Evolutionary conservation across 2,113 vertebrate species (phyloP).

Genomic region (Mastomys natalensis): DNA sequence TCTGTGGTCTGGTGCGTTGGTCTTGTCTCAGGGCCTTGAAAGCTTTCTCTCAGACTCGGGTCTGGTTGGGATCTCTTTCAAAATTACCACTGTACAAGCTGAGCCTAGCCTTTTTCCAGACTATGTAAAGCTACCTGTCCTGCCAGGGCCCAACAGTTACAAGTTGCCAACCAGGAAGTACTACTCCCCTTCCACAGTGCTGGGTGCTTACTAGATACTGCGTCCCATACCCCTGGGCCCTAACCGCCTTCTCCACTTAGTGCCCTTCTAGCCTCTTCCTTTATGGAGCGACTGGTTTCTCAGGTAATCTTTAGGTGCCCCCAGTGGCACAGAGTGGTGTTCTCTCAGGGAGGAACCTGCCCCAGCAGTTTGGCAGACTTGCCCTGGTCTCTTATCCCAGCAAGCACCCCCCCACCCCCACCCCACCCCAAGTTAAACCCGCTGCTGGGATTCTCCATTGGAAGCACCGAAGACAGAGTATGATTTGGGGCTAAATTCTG

Average conservation of each 20-base stretch:
- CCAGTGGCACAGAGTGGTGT: not conserved
- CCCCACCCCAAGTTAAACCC: not conserved
- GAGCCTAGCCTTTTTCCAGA: not conserved
- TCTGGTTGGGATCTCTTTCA: not conserved
- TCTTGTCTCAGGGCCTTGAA: too few species aligned
- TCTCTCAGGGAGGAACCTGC: not conserved
- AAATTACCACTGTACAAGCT: not conserved
- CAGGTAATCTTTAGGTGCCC: not conserved
- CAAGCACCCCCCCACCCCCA: not conserved
- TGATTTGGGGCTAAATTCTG: not conserved
- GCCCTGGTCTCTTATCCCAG: not conserved
- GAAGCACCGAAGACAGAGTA: not conserved
- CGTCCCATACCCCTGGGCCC: not conserved
- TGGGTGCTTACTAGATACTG: not conserved
- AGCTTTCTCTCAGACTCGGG: not conserved
- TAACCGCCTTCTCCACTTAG: rapidly evolving
- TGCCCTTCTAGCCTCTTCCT: not conserved
- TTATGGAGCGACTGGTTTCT: not conserved
- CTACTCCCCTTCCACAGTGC: not conserved
- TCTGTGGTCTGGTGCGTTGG: too few species aligned
- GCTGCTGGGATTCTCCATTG: too few species aligned
- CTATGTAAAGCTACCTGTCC: not conserved
- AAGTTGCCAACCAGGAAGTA: not conserved
- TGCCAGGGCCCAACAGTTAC: not conserved
- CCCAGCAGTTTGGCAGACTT: not conserved